Evolutionary conservation across 1,140 invertebrate species (phyloP).

Genomic region (Patella vulgata): DNA sequence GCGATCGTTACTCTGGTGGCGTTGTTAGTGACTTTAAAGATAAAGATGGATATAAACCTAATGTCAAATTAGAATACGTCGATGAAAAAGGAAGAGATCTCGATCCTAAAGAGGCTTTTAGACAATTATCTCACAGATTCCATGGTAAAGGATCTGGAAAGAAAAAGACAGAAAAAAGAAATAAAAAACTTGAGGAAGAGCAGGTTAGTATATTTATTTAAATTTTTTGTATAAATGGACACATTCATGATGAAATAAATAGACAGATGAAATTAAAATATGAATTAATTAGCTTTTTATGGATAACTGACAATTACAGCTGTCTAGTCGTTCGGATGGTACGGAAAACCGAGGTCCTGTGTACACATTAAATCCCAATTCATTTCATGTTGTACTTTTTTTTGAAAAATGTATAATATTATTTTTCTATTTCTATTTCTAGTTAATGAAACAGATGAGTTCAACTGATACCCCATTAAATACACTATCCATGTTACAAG

Average conservation of each 20-base stretch:
- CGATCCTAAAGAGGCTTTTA: conserved; percentile 95
- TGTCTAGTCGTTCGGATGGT: too few relatives aligned
- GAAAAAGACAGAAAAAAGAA: conserved; percentile 97
- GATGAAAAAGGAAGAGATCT: conserved; percentile 93
- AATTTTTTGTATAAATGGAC: too few relatives aligned
- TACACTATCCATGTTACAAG: conserved; percentile 92
- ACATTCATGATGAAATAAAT: too few relatives aligned
- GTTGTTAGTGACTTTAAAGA: conserved; percentile 94
- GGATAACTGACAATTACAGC: too few relatives aligned
- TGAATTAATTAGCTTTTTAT: too few relatives aligned
- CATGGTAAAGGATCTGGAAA: conserved; percentile 99
- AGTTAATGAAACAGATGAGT: conserved; percentile 98
- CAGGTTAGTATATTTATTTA: conserved; percentile 73
- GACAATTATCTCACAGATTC: conserved; percentile 92
- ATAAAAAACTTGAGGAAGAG: conserved; percentile 95
- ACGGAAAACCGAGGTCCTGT: too few relatives aligned
- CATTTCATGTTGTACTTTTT: too few relatives aligned
- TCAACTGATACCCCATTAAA: conserved; percentile 97
- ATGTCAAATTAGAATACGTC: conserved; percentile 97
- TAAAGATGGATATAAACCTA: conserved; percentile 92
- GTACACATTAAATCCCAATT: too few relatives aligned
- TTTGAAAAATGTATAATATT: too few relatives aligned
- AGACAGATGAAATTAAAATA: too few relatives aligned
- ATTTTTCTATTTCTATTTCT: conserved; percentile 51
- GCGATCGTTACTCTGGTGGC: conserved; percentile 81